Conservation (phyloP, 2,888 invertebrate species). For the Nomada hirtipes region DNA sequence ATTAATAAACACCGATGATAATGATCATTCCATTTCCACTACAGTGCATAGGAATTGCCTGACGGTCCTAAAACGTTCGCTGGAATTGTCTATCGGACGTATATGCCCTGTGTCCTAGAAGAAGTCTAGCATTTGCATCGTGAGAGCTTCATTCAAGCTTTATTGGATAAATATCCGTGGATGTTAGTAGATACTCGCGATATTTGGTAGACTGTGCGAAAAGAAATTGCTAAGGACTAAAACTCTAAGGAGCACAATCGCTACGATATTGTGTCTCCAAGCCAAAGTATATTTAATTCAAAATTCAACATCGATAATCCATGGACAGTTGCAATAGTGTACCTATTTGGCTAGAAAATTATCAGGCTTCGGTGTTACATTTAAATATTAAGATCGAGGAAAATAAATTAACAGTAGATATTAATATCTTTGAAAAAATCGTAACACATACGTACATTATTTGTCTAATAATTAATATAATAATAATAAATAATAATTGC, state of each 20-base stretch:
- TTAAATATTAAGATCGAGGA: too few relatives aligned
- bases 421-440: too few relatives aligned
- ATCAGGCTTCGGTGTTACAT: too few relatives aligned
- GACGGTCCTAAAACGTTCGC: not conserved
- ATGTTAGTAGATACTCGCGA: conserved; percentile 25
- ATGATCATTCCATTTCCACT: not conserved
- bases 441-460: too few relatives aligned
- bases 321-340: conserved; percentile 2
- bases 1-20: not conserved
- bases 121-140: conserved; percentile 20
- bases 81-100: conserved; percentile 4
- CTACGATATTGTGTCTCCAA: conserved; percentile 49
- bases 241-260: conserved; percentile 40
- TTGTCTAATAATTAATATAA: too few relatives aligned
- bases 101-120: conserved; percentile 16
- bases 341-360: too few relatives aligned
- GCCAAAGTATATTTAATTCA: conserved; percentile 24
- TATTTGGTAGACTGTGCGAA: conserved; percentile 36
- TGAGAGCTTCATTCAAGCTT: conserved; percentile 25
- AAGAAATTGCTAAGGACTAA: conserved; percentile 51
- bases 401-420: not conserved
- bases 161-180: conserved; percentile 6
- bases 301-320: conserved; percentile 29
- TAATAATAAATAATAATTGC: too few relatives aligned
- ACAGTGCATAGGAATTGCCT: not conserved